Conservation (phyloP, 2,888 invertebrate genomes). For the Metallyticus violacea region DNA sequence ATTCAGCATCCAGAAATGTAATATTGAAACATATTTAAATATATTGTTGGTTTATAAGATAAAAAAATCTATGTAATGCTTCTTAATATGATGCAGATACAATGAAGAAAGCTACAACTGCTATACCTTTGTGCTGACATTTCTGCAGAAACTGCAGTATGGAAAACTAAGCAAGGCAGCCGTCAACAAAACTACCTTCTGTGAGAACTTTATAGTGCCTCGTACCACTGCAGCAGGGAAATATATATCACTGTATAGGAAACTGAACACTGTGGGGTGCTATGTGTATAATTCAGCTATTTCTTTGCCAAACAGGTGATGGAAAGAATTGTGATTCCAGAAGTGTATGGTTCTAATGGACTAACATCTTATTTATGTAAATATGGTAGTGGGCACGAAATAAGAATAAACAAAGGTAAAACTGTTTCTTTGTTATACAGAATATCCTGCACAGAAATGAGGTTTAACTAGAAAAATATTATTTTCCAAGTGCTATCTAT, state of each 20-base stretch:
- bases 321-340: neutral
- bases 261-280: slow-evolving; percentile 56
- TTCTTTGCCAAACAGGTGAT: neutral
- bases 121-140: slow-evolving; percentile 80
- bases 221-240: slow-evolving; percentile 78
- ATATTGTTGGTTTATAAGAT: too few relatives aligned
- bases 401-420: too few relatives aligned
- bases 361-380: neutral
- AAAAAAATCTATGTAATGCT: too few relatives aligned
- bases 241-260: slow-evolving; percentile 78
- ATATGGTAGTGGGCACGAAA: too few relatives aligned
- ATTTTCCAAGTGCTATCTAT: too few relatives aligned
- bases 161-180: slow-evolving; percentile 68
- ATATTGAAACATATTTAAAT: too few relatives aligned
- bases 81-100: slow-evolving; percentile 57
- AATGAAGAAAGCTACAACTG: slow-evolving; percentile 78
- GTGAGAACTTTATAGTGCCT: slow-evolving; percentile 77
- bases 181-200: slow-evolving; percentile 65
- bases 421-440: too few relatives aligned
- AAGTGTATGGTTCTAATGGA: neutral
- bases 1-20: too few relatives aligned
- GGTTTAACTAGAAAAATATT: too few relatives aligned
- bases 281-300: slow-evolving; percentile 43
- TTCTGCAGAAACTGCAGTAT: slow-evolving; percentile 69
- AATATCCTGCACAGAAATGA: too few relatives aligned